A percentile compares a stretch with the other conserved stretches of the same genome.
phyloP scores from a whole-genome alignment of 2,113 vertebrate species.

The Datnioides undecimradiatus region DNA sequence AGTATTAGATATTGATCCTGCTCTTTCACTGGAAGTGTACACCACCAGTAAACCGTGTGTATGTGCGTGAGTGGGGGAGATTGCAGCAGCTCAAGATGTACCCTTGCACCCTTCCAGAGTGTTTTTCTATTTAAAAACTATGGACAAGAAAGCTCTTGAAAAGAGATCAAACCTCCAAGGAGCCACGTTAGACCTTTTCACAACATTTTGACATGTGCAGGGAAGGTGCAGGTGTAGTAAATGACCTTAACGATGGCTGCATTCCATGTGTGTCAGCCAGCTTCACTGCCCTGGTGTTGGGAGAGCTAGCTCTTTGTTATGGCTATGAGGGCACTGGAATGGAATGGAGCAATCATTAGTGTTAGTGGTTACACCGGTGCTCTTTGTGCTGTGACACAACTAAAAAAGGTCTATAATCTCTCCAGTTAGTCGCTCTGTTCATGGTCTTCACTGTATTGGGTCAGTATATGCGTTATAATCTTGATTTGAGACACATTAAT shows the following conservation, averaged over 20 bases:
- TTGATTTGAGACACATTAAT: background rate
- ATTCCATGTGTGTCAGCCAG: background rate
- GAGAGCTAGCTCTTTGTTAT: background rate
- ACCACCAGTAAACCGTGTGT: slow-evolving; percentile 20
- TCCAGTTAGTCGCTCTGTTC: no score
- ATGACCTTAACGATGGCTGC: slow-evolving; percentile 2
- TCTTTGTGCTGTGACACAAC: background rate
- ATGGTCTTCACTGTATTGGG: background rate
- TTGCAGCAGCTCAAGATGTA: background rate
- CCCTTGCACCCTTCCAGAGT: background rate
- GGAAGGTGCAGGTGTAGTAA: background rate
- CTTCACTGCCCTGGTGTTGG: background rate
- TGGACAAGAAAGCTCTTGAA: background rate
- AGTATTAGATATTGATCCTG: slow-evolving; percentile 56
- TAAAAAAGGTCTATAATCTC: background rate
- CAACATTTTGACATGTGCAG: background rate
- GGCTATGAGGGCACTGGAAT: background rate
- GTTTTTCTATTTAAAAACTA: background rate
- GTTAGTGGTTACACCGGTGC: background rate
- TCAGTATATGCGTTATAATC: no score
- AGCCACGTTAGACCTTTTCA: background rate
- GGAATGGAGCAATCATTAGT: background rate
- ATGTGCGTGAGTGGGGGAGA: background rate
- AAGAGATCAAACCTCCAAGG: background rate
- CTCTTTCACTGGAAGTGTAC: slow-evolving; percentile 6